These are phyloP conservation scores for Andrena praecox DNA, from an alignment of 2,888 invertebrate species.

Conservation along the genomic window DNA sequence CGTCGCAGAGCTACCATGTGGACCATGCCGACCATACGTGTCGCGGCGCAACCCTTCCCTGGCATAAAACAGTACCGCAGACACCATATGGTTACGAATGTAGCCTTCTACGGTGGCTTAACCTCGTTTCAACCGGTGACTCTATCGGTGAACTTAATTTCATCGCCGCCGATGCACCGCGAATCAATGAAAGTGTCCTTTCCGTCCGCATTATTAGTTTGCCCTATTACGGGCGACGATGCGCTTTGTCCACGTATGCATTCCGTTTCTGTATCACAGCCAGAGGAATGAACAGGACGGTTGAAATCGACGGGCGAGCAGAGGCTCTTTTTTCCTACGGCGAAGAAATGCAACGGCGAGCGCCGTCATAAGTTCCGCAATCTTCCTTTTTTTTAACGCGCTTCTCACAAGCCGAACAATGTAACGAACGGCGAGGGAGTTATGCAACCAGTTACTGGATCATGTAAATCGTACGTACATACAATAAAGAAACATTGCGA, in stretches of 20 bases:
- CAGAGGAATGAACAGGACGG: slow-evolving; percentile 4
- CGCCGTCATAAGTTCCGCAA: slow-evolving; percentile 39
- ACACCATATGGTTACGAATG: slow-evolving; percentile 71
- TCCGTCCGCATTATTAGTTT: not conserved
- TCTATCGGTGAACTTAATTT: slow-evolving; percentile 7
- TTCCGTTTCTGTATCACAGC: not conserved
- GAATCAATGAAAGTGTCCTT: not conserved
- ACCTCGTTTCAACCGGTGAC: slow-evolving; percentile 61
- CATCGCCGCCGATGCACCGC: slow-evolving; percentile 4
- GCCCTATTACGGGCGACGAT: not conserved
- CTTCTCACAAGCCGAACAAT: slow-evolving; percentile 45
- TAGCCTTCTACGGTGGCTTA: slow-evolving; percentile 62
- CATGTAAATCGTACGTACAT: slow-evolving; percentile 41
- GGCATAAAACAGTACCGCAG: slow-evolving; percentile 67
- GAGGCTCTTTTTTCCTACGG: not conserved
- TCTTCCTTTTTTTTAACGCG: slow-evolving; percentile 33
- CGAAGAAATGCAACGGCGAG: slow-evolving; percentile 8
- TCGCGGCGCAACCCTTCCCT: slow-evolving; percentile 65
- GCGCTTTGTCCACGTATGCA: not conserved
- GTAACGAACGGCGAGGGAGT: slow-evolving; percentile 23
- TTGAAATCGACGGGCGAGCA: not conserved
- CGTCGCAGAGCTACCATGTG: slow-evolving; percentile 60
- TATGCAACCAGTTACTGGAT: slow-evolving; percentile 59
- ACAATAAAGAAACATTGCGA: slow-evolving; percentile 43
- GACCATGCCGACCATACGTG: slow-evolving; percentile 67